Conservation (phyloP, 2,888 invertebrate genomes). For the Ectemnius continuus region DNA sequence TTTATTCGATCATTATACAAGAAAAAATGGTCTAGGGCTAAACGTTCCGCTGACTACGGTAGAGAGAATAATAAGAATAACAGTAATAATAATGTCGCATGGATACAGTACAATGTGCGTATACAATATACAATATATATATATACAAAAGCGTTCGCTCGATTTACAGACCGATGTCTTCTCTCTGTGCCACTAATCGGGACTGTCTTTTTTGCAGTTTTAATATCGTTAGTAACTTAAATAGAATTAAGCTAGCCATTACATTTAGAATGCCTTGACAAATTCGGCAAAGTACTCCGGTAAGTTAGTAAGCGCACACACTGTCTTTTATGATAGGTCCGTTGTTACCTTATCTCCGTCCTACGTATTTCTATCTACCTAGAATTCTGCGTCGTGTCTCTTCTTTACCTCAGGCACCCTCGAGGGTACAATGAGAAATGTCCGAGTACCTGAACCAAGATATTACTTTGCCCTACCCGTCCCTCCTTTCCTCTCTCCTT, state of each 20-base stretch:
- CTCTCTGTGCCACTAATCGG: conserved; percentile 64
- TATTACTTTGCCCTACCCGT: conserved; percentile 18
- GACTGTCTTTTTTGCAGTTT: conserved; percentile 71
- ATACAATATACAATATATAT: conserved; percentile 70
- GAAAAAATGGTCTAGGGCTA: conserved; percentile 68
- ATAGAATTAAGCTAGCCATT: conserved; percentile 65
- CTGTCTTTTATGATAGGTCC: conserved; percentile 74
- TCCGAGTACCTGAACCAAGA: background rate
- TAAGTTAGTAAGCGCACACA: conserved; percentile 74
- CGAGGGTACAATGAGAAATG: conserved; percentile 5
- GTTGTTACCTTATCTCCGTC: conserved; percentile 60
- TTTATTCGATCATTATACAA: conserved; percentile 74
- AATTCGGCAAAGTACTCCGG: conserved; percentile 39
- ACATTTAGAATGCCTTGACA: conserved; percentile 51
- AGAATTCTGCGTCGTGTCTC: conserved; percentile 20
- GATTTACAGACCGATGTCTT: conserved; percentile 67
- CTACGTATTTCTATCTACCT: conserved; percentile 33
- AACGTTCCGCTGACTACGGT: conserved; percentile 69
- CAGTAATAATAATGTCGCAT: conserved; percentile 49
- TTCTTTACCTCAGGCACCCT: background rate
- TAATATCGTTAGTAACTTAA: conserved; percentile 56
- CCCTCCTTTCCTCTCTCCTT: conserved; percentile 34
- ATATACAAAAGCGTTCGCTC: conserved; percentile 73
- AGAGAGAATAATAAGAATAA: conserved; percentile 60
- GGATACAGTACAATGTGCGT: conserved; percentile 73